phyloP scores from a whole-genome alignment of 2,888 invertebrate species.

The Orchesellides sinensis region DNA sequence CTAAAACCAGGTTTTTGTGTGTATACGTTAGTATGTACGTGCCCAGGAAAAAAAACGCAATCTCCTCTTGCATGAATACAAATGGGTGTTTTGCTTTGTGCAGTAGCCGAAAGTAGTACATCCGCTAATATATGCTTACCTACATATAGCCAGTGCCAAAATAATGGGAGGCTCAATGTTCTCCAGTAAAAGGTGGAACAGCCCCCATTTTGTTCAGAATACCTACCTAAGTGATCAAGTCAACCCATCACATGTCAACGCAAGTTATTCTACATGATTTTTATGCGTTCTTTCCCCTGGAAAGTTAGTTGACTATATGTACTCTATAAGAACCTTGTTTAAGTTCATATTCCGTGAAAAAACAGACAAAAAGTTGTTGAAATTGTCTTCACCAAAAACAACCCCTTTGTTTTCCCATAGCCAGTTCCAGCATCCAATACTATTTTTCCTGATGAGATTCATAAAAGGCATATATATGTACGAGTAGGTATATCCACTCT shows the following conservation, averaged over 20 bases:
- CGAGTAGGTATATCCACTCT: too few relatives aligned
- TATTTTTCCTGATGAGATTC: conserved; percentile 24
- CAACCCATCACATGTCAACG: conserved; percentile 41
- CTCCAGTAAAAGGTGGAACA: too few relatives aligned
- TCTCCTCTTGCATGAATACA: conserved; percentile 47
- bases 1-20: too few relatives aligned
- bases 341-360: too few relatives aligned
- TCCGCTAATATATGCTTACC: neutral
- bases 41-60: conserved; percentile 21
- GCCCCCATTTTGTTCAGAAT: too few relatives aligned
- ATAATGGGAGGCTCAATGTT: neutral
- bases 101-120: neutral
- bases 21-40: too few relatives aligned
- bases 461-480: too few relatives aligned
- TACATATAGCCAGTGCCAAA: neutral
- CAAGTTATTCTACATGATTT: neutral
- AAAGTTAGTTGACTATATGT: neutral
- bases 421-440: too few relatives aligned
- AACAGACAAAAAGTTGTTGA: too few relatives aligned
- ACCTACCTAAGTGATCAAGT: too few relatives aligned
- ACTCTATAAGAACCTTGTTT: too few relatives aligned
- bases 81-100: conserved; percentile 27
- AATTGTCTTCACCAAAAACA: too few relatives aligned
- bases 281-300: neutral
- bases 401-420: conserved; percentile 14